Evolutionary conservation across 37 sponge, comb jelly and placozoan genomes (phyloP), one percentile per base, ranked within the genome.

Genomic region (Amphimedon queenslandica): DNA sequence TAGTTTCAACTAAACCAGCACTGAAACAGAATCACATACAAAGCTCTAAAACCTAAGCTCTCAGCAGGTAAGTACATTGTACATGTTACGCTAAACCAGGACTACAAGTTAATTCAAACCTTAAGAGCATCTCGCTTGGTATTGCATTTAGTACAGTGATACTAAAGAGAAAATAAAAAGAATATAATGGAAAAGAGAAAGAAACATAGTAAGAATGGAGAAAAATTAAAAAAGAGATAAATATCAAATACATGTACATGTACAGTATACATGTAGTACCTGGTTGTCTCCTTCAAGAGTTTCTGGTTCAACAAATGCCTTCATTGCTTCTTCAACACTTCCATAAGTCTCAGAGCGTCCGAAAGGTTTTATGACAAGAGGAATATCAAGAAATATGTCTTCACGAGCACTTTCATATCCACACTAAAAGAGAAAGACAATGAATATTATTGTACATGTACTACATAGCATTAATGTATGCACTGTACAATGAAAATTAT

Each of bases 91-190:
- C n/a, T n/a, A n/a, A n/a, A n/a, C n/a, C 51, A 47, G 8, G 51
- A 18, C 13, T 47, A 23, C 8, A 23, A 32, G 37, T 29, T 32
- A 42, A 25, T 32, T 13, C 75, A 43, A 53, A 94, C 95, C 89
- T 96, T 96, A 68, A 89, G 90, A 28, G 96, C 96, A 72, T 96
- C 93, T 58, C 84, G 82, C 58, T 92, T 96, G 41, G 77, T 79
- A 11, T 83, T 70, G 33, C 96, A 96, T n/a, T 78, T 72, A 29
- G 84, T 90, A 82, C 96, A 96, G 38, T 35, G 42, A 67, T 96
- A 96, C 89, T 91, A 69, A 13, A 82, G 31, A 23, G 43, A 71
- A 27, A 37, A 79, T 33, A 58, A 70, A 35, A n/a, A 25, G 13
- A 18, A 13, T 47, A 47, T 8, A 47, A 47, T 18, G 53, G 13